These are phyloP conservation scores for Agrotis ipsilon DNA, from an alignment of 2,888 invertebrate genomes.

Conservation along the genomic window DNA sequence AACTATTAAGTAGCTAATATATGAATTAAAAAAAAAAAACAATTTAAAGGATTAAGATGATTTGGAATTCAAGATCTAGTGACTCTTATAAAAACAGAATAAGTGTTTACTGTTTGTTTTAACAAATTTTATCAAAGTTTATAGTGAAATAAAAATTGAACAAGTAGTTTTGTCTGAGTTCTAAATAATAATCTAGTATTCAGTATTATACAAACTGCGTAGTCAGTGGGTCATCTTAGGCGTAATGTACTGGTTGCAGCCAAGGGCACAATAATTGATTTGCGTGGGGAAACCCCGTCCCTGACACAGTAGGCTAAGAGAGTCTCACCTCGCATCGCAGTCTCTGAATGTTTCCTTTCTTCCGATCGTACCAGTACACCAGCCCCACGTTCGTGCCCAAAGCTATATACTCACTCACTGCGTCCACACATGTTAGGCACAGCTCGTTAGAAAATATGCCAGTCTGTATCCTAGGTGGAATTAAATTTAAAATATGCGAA, in stretches of 20 bases:
- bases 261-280: constrained; percentile 11
- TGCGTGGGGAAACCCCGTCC: constrained; percentile 38
- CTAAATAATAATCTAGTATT: too few relatives aligned
- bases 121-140: too few relatives aligned
- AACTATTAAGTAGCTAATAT: too few relatives aligned
- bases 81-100: too few relatives aligned
- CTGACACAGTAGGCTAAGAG: constrained; percentile 51
- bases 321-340: constrained; percentile 94
- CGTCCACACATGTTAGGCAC: constrained; percentile 95
- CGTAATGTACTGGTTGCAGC: too few relatives aligned
- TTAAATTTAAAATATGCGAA: constrained; percentile 93
- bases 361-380: constrained; percentile 96
- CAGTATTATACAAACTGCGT: too few relatives aligned
- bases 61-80: too few relatives aligned
- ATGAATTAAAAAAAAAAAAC: too few relatives aligned
- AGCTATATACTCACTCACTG: constrained; percentile 95
- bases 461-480: constrained; percentile 94
- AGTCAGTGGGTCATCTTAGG: too few relatives aligned
- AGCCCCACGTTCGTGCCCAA: constrained; percentile 96
- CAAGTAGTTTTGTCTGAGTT: neutral
- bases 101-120: too few relatives aligned
- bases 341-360: constrained; percentile 94
- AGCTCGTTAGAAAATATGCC: constrained; percentile 95
- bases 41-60: too few relatives aligned
- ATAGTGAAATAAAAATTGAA: neutral